A percentile compares a stretch with the other conserved stretches of the same genome.
Conservation (phyloP, 2,888 invertebrate species). For the Limnephilus rhombicus region DNA sequence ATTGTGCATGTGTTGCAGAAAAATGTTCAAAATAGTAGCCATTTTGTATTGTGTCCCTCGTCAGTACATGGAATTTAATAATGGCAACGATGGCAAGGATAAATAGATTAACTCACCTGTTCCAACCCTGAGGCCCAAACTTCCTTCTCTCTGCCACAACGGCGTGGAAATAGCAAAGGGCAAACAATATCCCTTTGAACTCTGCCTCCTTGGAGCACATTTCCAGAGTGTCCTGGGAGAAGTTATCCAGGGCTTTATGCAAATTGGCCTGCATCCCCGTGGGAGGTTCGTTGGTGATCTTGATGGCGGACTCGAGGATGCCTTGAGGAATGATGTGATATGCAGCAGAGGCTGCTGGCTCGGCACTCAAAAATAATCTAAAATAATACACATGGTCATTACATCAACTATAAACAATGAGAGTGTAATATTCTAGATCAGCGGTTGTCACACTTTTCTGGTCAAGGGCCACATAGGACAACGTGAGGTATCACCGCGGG, state of each 20-base stretch:
- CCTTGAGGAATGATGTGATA: conserved; percentile 88
- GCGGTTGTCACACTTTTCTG: no score
- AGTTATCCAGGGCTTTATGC: conserved; percentile 94
- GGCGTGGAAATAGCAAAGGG: conserved; percentile 96
- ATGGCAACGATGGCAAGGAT: neutral
- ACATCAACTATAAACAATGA: neutral
- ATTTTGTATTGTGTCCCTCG: no score
- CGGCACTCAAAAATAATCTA: conserved; percentile 91
- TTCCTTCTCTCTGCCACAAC: conserved; percentile 94
- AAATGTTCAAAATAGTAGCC: no score
- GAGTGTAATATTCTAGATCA: no score
- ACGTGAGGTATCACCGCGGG: no score
- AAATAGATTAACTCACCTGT: conserved; percentile 74
- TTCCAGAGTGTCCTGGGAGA: conserved; percentile 94
- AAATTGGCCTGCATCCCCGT: conserved; percentile 96
- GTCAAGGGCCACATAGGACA: no score
- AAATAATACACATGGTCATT: conserved; percentile 54
- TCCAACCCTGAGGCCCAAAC: conserved; percentile 97
- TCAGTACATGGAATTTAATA: no score
- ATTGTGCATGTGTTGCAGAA: no score
- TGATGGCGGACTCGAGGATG: conserved; percentile 94
- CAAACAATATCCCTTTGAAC: conserved; percentile 93
- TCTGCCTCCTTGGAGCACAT: conserved; percentile 95
- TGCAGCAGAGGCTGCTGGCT: conserved; percentile 85
- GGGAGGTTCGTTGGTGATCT: conserved; percentile 97